Evolutionary conservation across 30 jellyfish, hydroid and myxozoan species (phyloP).

Genomic region (Pelagia noctiluca): DNA sequence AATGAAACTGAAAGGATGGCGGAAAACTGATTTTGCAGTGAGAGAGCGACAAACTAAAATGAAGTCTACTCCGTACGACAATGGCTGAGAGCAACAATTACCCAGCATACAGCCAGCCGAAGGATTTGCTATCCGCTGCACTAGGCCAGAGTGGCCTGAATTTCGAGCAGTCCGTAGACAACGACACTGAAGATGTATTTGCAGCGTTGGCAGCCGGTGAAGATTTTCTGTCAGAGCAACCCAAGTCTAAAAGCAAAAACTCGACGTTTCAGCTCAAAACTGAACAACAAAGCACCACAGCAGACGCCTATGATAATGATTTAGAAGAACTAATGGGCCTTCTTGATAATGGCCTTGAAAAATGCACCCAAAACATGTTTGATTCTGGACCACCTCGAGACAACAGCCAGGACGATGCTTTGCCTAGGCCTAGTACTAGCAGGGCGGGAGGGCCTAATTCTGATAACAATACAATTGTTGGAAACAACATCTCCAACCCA

Average conservation of each 20-base stretch:
- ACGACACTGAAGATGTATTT: conserved; percentile 67
- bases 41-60: conserved; percentile 29
- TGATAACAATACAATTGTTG: neutral
- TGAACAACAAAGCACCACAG: conserved; percentile 1
- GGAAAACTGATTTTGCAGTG: conserved; percentile 43
- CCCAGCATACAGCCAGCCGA: conserved; percentile 25
- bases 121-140: conserved; percentile 98
- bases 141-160: conserved; percentile 96
- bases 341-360: conserved; percentile 35
- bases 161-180: conserved; percentile 73
- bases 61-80: conserved; percentile 68
- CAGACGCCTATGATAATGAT: conserved; percentile 41
- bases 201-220: conserved; percentile 66
- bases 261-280: neutral
- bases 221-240: conserved; percentile 40
- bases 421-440: conserved; percentile 5
- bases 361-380: neutral
- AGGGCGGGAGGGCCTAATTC: neutral
- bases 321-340: conserved; percentile 66
- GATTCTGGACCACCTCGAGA: neutral
- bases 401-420: neutral
- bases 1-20: conserved; percentile 67
- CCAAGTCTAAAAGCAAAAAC: conserved; percentile 2
- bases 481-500: conserved; percentile 3
- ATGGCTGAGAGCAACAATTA: conserved; percentile 71